Conservation (phyloP, 2,888 invertebrate species). For the Metallyticus violacea region DNA sequence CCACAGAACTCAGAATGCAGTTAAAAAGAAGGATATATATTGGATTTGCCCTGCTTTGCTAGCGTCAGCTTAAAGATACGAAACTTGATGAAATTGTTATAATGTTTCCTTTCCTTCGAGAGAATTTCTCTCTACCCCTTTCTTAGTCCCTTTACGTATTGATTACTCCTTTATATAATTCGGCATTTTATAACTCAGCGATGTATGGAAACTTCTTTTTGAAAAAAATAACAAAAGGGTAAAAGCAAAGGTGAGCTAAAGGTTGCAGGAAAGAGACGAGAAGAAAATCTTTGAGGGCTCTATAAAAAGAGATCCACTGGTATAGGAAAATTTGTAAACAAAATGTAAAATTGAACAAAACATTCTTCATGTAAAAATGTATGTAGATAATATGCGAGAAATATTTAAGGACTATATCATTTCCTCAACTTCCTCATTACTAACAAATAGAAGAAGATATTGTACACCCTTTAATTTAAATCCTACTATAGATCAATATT, state of each 20-base stretch:
- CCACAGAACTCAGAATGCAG: background rate
- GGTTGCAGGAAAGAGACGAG: background rate
- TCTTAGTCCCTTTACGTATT: background rate
- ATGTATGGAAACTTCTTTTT: constrained; percentile 1
- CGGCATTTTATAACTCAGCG: constrained; percentile 28
- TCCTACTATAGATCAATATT: no score
- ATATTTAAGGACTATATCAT: no score
- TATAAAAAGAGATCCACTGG: background rate
- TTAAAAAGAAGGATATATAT: background rate
- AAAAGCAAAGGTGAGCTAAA: background rate
- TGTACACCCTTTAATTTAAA: no score
- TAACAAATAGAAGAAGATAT: no score
- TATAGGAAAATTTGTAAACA: no score
- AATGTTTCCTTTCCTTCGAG: background rate
- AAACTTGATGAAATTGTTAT: constrained; percentile 22
- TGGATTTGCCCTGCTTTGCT: background rate
- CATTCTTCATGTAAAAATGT: no score
- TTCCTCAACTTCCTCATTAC: no score
- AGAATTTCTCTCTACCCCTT: background rate
- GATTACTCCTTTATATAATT: constrained; percentile 17
- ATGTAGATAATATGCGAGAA: no score
- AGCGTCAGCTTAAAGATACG: background rate
- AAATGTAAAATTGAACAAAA: no score
- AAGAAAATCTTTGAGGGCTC: background rate
- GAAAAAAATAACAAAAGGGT: background rate